Evolutionary conservation across 2,113 vertebrate genomes (phyloP).

Genomic region (Erythrolamprus reginae): DNA sequence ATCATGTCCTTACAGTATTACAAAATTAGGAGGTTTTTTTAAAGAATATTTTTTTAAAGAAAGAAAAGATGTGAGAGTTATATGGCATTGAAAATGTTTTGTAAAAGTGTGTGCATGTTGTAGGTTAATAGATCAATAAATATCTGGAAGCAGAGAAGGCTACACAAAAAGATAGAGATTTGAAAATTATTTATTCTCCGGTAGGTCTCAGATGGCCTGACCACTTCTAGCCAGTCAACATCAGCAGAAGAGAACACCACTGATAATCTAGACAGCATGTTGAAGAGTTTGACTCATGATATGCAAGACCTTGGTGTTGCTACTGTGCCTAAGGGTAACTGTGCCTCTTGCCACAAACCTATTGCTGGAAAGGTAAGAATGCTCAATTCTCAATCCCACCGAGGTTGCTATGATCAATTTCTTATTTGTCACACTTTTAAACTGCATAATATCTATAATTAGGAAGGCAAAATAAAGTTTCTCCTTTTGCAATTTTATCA

Average conservation of each 20-base stretch:
- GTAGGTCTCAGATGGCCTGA: conserved; percentile 31
- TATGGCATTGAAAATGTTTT: neutral
- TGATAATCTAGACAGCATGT: conserved; percentile 74
- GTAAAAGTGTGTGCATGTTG: neutral
- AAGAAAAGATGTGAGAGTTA: neutral
- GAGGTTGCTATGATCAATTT: neutral
- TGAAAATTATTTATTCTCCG: neutral
- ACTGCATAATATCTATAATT: neutral
- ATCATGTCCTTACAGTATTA: neutral
- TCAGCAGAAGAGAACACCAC: conserved; percentile 1
- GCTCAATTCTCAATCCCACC: neutral
- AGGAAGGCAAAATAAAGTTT: neutral
- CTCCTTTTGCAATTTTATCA: neutral
- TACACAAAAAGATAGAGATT: neutral
- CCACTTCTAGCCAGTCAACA: neutral
- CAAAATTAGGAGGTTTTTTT: neutral
- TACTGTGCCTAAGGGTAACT: conserved; percentile 73
- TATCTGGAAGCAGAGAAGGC: neutral
- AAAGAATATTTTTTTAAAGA: neutral
- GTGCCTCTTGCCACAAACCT: conserved; percentile 78
- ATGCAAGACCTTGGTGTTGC: conserved; percentile 84
- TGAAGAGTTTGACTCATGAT: conserved; percentile 78
- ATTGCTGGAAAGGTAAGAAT: conserved; percentile 81
- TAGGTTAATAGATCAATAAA: neutral
- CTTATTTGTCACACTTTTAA: neutral